Evolutionary conservation across 2,797 vertebrate species (phyloP), one percentile per base, ranked within the genome.

Genomic region (Sebastes ruberrimus): DNA sequence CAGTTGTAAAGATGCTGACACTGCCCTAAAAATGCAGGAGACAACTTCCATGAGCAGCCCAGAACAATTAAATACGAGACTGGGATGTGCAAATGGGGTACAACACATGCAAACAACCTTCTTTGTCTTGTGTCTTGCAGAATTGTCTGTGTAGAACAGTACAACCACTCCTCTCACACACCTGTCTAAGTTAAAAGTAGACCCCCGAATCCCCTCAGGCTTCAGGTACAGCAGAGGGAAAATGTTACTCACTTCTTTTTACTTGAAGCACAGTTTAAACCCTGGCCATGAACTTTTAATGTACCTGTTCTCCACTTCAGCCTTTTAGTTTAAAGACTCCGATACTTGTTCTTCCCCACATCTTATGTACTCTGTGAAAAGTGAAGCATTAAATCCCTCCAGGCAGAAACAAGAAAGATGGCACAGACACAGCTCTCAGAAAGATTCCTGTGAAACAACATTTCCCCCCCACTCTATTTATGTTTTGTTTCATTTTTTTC

Each of bases 331-430:
- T 63, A 66, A 73, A 80, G 60, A 75, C 63, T 23, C 23, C 42
- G 3, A 62, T 64, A 42, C 33, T 35, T 71, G 64, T 78, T 79
- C 70, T 81, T 71, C 53, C 22, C 9, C 13, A 38, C 30, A 7
- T 60, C 70, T 46, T 35, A 49, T 71, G 28, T 35, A 10, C 61
- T 64, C 52, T 67, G 63, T 57, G 68, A 81, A 84, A 78, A 76
- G 35, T 38, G 57, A 76, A 69, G 42, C 65, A 78, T 70, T 75
- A 75, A 87, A 84, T 81, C 71, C 82, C 49, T 70, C 33, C 30
- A 59, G 69, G 77, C 77, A 70, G 72, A 71, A 76, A 89, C 66
- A 68, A 66, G 70, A 53, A 53, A 32, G 57, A 68, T 71, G 53
- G 55, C 28, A 66, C 14, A 57, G 30, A 70, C 70, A 67, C 30